Evolutionary conservation across 2,888 invertebrate species (phyloP).

Genomic region (Chloroclysta siterata): DNA sequence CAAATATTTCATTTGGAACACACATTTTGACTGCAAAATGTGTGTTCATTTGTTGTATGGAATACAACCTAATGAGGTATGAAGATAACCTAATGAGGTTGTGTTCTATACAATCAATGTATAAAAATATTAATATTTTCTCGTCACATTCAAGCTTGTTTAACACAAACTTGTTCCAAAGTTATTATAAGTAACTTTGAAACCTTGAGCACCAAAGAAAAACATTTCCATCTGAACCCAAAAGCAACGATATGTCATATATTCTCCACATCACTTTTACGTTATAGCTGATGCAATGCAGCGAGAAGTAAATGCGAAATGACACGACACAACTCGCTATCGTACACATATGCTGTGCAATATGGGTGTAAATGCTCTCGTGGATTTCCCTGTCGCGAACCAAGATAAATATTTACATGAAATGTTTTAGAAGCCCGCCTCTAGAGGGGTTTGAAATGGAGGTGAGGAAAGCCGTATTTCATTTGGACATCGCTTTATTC

Average conservation of each 20-base stretch:
- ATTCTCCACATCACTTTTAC: slow-evolving; percentile 6
- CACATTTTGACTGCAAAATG: too few relatives aligned
- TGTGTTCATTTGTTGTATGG: too few relatives aligned
- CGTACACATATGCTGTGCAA: slow-evolving; percentile 12
- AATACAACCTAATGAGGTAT: too few relatives aligned
- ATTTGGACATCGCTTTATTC: background rate
- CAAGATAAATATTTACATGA: slow-evolving; percentile 21
- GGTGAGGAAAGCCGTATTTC: background rate
- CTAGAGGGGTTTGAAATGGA: background rate
- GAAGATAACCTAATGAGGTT: too few relatives aligned
- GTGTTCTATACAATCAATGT: too few relatives aligned
- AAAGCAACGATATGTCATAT: slow-evolving; percentile 10
- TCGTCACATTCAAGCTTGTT: too few relatives aligned
- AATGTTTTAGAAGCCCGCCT: slow-evolving; percentile 12
- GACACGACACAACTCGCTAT: slow-evolving; percentile 9
- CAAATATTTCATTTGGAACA: too few relatives aligned
- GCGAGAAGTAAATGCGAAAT: slow-evolving; percentile 21
- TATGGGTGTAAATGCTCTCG: slow-evolving; percentile 15
- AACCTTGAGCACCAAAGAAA: background rate
- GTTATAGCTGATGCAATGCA: slow-evolving; percentile 7
- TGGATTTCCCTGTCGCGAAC: slow-evolving; percentile 19
- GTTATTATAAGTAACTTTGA: too few relatives aligned
- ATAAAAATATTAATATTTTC: too few relatives aligned
- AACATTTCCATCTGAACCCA: background rate
- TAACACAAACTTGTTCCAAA: too few relatives aligned